A percentile compares a stretch with the other conserved stretches of the same genome.
phyloP scores from a whole-genome alignment of 2,888 invertebrate genomes.

The Eucera pruinosa region DNA sequence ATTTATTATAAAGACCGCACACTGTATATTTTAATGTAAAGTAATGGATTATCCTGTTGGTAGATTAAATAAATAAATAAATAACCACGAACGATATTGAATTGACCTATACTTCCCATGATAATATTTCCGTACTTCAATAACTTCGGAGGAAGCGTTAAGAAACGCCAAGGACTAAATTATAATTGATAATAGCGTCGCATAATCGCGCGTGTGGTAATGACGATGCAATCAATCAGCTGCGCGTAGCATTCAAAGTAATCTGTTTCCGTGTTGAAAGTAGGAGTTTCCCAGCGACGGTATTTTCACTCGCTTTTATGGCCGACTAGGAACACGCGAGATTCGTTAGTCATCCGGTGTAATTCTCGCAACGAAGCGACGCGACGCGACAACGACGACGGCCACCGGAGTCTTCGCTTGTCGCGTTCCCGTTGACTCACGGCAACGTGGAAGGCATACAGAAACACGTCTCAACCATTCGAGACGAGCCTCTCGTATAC shows the following conservation, averaged over 20 bases:
- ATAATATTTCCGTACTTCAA: too few species aligned
- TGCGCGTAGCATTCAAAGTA: neutral
- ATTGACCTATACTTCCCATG: too few species aligned
- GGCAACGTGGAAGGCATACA: conserved; percentile 28
- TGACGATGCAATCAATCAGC: neutral
- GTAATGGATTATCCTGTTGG: too few species aligned
- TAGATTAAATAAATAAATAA: too few species aligned
- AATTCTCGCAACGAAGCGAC: neutral
- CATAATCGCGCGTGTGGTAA: neutral
- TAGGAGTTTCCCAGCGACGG: neutral
- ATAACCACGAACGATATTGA: too few species aligned
- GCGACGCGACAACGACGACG: too few species aligned
- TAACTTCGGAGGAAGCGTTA: too few species aligned
- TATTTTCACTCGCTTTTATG: conserved; percentile 3
- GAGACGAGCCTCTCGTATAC: conserved; percentile 18
- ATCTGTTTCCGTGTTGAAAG: neutral
- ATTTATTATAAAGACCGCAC: too few species aligned
- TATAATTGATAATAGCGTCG: neutral
- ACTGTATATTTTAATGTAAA: too few species aligned
- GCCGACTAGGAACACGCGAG: neutral
- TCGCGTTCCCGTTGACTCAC: conserved; percentile 26
- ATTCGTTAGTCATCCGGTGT: conserved; percentile 14
- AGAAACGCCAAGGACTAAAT: neutral
- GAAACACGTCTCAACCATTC: conserved; percentile 7
- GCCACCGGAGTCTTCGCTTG: neutral